Base-by-base conservation (phyloP, 2,888 invertebrate species). In the Gortyna flavago region DNA sequence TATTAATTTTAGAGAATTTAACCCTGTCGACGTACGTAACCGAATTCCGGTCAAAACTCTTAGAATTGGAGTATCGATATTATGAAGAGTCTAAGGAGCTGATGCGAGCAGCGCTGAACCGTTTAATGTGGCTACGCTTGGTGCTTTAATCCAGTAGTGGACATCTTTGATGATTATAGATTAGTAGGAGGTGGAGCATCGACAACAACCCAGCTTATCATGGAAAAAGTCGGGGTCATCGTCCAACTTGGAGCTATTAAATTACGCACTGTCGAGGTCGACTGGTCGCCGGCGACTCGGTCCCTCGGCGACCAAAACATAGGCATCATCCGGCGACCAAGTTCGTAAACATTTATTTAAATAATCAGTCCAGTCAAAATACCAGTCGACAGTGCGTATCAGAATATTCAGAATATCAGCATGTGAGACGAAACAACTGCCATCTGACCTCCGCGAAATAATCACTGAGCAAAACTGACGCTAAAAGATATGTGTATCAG, bases 361-460 rank as follows among this genome's bases (percentile, higher is more conserved):
- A n/a, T n/a, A n/a, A n/a, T n/a, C n/a, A n/a, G n/a, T n/a, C n/a
- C n/a, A n/a, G n/a, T n/a, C n/a, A n/a, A n/a, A n/a, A n/a, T n/a
- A n/a, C n/a, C n/a, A n/a, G n/a, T n/a, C n/a, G n/a, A n/a, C n/a
- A n/a, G n/a, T n/a, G n/a, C n/a, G n/a, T n/a, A n/a, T n/a, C n/a
- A n/a, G n/a, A n/a, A n/a, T n/a, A 69, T 44, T 54, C 38, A 54
- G 32, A 54, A 38, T 67, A 54, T n/a, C 18, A 75, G 2, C 13
- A 21, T 51, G 18, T 32, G 8, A 25, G 25, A 38, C 51, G 18
- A 51, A 62, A 11, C 73, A 75, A 41, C 16, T 64, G 41, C 32
- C 61, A 48, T 41, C 72, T 72, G 62, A 72, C 75, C 73, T 75
- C 71, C 21, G 32, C 32, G 59, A 62, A 64, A 54, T 75, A 44